Percentiles rank a stretch among this genome's conserved stretches.
Evolutionary conservation across 64 coral and sea anemone genomes (phyloP).

Genomic region (Dendrophyllia cribrosa): DNA sequence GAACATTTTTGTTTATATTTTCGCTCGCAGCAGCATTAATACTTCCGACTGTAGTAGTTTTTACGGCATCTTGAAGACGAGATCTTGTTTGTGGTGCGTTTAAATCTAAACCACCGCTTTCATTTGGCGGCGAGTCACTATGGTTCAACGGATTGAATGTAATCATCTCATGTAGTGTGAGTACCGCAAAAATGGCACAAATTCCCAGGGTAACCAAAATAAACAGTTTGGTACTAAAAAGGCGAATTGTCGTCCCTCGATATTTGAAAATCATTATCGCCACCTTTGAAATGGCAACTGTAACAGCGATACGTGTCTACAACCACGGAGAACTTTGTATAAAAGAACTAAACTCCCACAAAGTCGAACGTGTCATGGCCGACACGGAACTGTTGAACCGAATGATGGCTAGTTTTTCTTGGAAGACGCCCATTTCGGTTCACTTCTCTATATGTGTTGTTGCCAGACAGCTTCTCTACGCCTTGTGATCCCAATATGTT

Average conservation of each 20-base stretch:
- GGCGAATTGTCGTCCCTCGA: conserved; percentile 30
- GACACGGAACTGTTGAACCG: background rate
- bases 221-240: conserved; percentile 47
- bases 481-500: background rate
- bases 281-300: background rate
- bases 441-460: background rate
- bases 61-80: background rate
- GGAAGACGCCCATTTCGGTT: background rate
- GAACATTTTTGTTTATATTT: conserved; percentile 31
- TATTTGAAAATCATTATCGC: conserved; percentile 46
- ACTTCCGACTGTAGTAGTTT: background rate
- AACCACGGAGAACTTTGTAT: background rate
- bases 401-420: conserved; percentile 18
- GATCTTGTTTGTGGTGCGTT: background rate
- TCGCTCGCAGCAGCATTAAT: background rate
- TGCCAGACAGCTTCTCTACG: background rate
- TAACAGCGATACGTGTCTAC: background rate
- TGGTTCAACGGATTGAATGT: background rate
- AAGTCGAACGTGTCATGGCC: background rate
- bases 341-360: background rate
- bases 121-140: background rate
- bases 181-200: conserved; percentile 32
- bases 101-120: background rate
- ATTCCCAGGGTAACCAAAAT: conserved; percentile 17
- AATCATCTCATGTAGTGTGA: conserved; percentile 24